Conservation (phyloP, 2,797 vertebrate genomes). For the Halcyon badia region DNA sequence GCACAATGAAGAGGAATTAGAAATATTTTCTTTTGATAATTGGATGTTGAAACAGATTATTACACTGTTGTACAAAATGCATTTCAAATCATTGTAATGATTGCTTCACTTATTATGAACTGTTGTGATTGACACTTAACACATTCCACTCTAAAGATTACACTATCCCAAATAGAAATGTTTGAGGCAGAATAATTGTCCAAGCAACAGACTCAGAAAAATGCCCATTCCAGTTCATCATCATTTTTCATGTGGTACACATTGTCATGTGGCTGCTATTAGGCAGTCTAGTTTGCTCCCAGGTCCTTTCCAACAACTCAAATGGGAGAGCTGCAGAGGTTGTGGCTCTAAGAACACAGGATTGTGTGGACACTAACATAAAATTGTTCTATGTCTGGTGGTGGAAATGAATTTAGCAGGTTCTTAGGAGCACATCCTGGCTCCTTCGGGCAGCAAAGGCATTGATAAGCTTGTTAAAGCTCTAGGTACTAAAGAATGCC, state of each 20-base stretch:
- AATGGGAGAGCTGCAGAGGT: background rate
- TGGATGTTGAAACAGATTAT: background rate
- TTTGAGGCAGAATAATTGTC: background rate
- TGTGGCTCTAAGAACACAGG: background rate
- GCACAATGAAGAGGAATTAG: background rate
- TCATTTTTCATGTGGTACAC: background rate
- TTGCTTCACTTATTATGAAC: background rate
- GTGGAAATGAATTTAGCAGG: fast-evolving
- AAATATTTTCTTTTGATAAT: background rate
- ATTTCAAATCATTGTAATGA: background rate
- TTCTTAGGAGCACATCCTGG: fast-evolving
- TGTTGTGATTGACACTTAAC: background rate
- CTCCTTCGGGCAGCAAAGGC: background rate
- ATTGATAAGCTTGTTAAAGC: background rate
- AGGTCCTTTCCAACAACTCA: background rate
- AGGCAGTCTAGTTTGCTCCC: background rate
- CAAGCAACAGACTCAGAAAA: background rate
- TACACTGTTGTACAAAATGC: background rate
- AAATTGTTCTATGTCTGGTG: fast-evolving
- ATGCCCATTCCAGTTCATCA: background rate
- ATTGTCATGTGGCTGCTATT: background rate
- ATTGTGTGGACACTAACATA: background rate
- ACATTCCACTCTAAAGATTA: background rate
- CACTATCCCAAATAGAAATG: background rate
- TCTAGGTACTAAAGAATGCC: background rate